Base-by-base conservation (phyloP, 64 coral and sea anemone species). In the Pachyseris speciosa region DNA sequence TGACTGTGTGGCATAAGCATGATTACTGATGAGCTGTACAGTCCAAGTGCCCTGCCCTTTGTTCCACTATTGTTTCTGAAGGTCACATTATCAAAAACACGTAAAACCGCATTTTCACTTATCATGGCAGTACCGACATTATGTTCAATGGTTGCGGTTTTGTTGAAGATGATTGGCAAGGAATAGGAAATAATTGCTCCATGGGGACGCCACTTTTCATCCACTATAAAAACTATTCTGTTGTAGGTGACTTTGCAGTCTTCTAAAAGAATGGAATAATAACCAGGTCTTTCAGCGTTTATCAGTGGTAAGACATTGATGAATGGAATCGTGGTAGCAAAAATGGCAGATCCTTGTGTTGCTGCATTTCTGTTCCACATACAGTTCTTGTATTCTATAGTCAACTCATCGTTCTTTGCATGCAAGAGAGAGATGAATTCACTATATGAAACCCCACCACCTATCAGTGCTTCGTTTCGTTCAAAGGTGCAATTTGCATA, bases 21-120 rank as follows among this genome's bases (percentile, higher is more conserved):
- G n/a, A n/a, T n/a, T n/a, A n/a, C n/a, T n/a, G n/a, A 67, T 64
- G 57, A 84, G 64, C 92, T 86, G 74, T 94, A 94, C 41, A 94
- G 49, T 37, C 85, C 85, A 19, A 94, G 24, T 29, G 92, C 92
- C 32, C 92, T 86, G 37, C 92, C 92, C 24, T 41, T 69, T 11
- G 40, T 15, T n/a, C 92, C 92, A 15, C 9, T 63, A 34, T 94
- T 94, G n/a, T 75, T 84, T 65, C 39, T 64, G 51, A 94, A 94
- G 1, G 40, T 80, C 34, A 83, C 78, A 43, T 75, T 84, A 27
- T 55, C 76, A 49, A 47, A 48, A 22, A 94, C 36, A 27, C 84
- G 48, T 5, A 84, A 9, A 9, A 75, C 22, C 15, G 76, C 85
- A 84, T 83, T 83, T 38, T 94, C 92, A 45, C 83, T 47, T 1